Conservation (phyloP, 1,140 invertebrate species). For the Colletes latitarsis region DNA sequence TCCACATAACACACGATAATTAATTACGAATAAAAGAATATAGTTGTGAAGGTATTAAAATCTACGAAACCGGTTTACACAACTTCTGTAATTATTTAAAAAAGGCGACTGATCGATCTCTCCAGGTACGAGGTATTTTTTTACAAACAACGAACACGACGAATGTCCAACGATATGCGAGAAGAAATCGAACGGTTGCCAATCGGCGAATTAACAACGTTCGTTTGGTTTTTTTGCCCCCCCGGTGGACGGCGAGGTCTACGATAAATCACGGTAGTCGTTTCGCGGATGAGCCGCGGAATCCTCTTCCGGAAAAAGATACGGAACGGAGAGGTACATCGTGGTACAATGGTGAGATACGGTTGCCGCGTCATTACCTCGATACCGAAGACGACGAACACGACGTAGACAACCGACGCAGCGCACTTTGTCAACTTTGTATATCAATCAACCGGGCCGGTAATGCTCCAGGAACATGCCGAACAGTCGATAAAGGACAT, state of each 20-base stretch:
- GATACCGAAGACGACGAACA: constrained; percentile 60
- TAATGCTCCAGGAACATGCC: constrained; percentile 53
- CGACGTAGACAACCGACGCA: constrained; percentile 44
- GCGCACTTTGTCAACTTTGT: constrained; percentile 71
- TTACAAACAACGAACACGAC: too few species aligned
- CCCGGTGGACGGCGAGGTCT: neutral
- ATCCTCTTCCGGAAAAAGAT: constrained; percentile 54
- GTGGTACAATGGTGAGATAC: constrained; percentile 66
- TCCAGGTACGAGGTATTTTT: too few species aligned
- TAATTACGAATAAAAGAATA: too few species aligned
- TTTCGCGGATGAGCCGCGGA: constrained; percentile 33
- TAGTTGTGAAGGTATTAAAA: too few species aligned
- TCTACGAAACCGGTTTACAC: too few species aligned
- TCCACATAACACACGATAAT: too few species aligned
- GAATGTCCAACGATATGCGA: too few species aligned
- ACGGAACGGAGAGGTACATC: constrained; percentile 48
- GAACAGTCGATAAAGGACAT: constrained; percentile 58
- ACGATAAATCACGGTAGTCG: constrained; percentile 14
- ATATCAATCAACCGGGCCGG: constrained; percentile 64
- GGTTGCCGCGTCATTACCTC: constrained; percentile 74
- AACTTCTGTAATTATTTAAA: too few species aligned
- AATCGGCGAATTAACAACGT: too few species aligned
- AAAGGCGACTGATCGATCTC: too few species aligned
- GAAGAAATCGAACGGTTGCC: too few species aligned
- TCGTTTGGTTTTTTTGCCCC: too few species aligned